These are phyloP conservation scores for Poecilia picta DNA, from an alignment of 2,797 vertebrate genomes.

Conservation along the genomic window DNA sequence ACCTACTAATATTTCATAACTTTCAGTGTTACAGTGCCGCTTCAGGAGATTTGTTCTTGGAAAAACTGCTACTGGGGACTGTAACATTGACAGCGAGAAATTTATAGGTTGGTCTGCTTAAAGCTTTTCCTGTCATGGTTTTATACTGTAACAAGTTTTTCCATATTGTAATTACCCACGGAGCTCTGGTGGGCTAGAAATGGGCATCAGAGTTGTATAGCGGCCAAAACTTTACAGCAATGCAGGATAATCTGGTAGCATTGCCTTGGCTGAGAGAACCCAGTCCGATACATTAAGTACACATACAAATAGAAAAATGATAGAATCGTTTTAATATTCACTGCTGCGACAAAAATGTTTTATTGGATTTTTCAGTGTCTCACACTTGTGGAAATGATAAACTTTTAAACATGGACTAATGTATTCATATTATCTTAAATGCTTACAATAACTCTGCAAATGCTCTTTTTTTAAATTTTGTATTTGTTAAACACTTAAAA, in stretches of 20 bases:
- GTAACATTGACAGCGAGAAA: constrained; percentile 55
- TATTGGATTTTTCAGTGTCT: neutral
- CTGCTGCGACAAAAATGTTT: neutral
- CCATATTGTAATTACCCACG: constrained; percentile 52
- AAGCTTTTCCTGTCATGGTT: constrained; percentile 46
- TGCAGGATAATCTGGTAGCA: neutral
- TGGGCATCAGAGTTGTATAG: constrained; percentile 17
- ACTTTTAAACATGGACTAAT: neutral
- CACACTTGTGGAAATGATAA: neutral
- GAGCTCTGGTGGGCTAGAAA: constrained; percentile 29
- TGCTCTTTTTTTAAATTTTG: neutral
- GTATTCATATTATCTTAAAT: neutral
- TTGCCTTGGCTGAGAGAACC: neutral
- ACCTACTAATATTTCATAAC: constrained; percentile 72
- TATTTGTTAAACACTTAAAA: neutral
- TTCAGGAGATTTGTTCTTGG: constrained; percentile 45
- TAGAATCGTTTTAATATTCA: neutral
- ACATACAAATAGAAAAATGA: neutral
- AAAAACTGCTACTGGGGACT: constrained; percentile 44
- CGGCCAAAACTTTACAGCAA: neutral
- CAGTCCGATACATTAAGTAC: neutral
- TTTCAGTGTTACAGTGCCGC: constrained; percentile 50
- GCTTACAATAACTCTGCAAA: neutral
- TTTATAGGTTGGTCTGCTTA: constrained; percentile 54
- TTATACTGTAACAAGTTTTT: constrained; percentile 27